Base-by-base conservation (phyloP, 2,888 invertebrate genomes). In the Pherbina coryleti region DNA sequence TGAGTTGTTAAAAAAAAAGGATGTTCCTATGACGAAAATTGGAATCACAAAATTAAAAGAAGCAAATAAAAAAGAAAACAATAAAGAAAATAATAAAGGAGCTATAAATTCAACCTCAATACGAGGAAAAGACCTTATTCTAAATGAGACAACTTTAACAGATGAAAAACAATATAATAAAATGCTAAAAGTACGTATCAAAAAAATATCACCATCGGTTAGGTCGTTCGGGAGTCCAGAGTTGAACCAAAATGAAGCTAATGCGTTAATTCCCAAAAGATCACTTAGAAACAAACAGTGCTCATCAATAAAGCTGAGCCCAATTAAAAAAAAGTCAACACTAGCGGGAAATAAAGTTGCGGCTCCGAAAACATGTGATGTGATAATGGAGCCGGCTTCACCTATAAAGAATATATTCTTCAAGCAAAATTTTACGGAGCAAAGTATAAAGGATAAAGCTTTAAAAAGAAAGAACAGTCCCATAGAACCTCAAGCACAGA, bases 361-460 rank as follows among this genome's bases (percentile, higher is more conserved):
- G 14, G 5, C 22, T 57, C 57, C 25, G 9, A 19, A 60, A 25
- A 11, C 14, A 7, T 8, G 25, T 3, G 3, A 8, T 34, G 37
- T 66, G 14, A 2, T 44, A 37, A 66, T 66, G 17, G 66, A 67
- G 28, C 0, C 60, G 11, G 37, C 37, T 37, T 37, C 67, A 11
- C 67, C 67, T 11, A 19, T 34, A 2, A 67, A 67, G 28, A 67
- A 22, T 37, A 67, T 37, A n/a, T 67, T 34, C 28, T 44, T 5
- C 9, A 67, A 67, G 19, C 67, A 67, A 37, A 67, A 67, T 67
- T 67, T 67, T 44, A 67, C 67, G 8, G 67, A 44, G n/a, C 19
- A 67, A 19, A 67, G 34, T 34, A 37, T 67, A 2, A 28, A 37
- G 3, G 34, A 34, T 3, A 25, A 25, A 9, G 57, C 25, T 60